Conservation (phyloP, 2,113 vertebrate genomes). For the Theristicus caerulescens region DNA sequence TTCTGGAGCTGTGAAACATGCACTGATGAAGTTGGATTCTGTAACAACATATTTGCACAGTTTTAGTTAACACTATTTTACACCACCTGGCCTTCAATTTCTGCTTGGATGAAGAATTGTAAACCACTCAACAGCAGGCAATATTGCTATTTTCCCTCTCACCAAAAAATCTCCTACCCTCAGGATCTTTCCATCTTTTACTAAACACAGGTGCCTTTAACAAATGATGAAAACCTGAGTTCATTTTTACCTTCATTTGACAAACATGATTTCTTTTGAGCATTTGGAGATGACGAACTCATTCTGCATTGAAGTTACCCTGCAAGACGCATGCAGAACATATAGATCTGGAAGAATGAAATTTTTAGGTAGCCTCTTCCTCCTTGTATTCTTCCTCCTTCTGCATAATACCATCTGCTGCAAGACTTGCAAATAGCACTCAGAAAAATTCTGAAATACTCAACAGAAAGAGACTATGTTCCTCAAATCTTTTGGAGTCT, state of each 20-base stretch:
- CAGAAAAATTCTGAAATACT: conserved; percentile 9
- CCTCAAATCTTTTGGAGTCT: background rate
- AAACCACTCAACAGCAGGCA: background rate
- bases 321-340: background rate
- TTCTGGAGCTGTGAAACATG: background rate
- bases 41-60: background rate
- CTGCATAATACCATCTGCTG: background rate
- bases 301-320: background rate
- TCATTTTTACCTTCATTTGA: background rate
- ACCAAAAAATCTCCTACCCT: background rate
- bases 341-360: background rate
- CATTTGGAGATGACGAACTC: background rate
- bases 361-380: background rate
- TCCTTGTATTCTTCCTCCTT: background rate
- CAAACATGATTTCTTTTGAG: background rate
- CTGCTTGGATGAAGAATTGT: background rate
- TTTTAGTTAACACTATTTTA: background rate
- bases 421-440: background rate
- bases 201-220: background rate
- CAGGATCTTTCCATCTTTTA: background rate
- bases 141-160: background rate
- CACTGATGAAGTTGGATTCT: background rate
- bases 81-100: background rate
- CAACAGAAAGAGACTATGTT: background rate
- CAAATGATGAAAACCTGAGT: background rate